These are phyloP conservation scores for Paradoxurus hermaphroditus DNA, from an alignment of 2,113 vertebrate genomes.

Conservation along the genomic window DNA sequence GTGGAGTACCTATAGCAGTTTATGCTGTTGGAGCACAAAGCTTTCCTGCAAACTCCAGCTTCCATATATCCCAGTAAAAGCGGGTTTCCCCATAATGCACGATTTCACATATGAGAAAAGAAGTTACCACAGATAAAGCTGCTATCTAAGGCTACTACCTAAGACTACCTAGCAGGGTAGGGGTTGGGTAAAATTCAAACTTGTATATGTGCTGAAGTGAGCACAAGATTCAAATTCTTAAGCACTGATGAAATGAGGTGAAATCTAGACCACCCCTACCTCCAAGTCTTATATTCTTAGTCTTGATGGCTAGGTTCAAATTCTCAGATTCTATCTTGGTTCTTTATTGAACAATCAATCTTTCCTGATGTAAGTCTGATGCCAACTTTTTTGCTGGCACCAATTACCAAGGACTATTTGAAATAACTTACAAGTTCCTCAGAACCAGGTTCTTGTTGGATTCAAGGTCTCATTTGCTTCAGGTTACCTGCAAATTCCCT, in stretches of 20 bases:
- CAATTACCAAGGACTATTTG: neutral
- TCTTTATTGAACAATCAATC: neutral
- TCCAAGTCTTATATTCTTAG: neutral
- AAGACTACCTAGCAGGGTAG: neutral
- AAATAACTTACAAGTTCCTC: neutral
- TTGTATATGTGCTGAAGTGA: too few relatives aligned
- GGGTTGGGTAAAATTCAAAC: neutral
- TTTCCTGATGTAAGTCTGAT: neutral
- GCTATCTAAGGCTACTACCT: neutral
- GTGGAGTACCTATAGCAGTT: neutral
- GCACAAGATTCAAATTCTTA: neutral
- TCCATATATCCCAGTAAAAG: neutral
- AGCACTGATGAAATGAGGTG: neutral
- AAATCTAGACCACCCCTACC: neutral
- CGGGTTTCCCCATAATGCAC: neutral
- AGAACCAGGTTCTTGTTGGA: neutral
- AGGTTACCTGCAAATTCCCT: neutral
- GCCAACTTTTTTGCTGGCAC: neutral
- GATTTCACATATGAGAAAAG: neutral
- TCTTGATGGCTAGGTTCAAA: neutral
- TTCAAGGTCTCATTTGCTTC: neutral
- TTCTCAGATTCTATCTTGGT: neutral
- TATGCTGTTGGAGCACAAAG: neutral
- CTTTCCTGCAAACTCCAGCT: neutral
- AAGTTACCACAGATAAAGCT: neutral